Percentiles rank a stretch among this genome's conserved stretches.
These are phyloP conservation scores for Carettochelys insculpta DNA, from an alignment of 2,113 vertebrate species.

Conservation along the genomic window DNA sequence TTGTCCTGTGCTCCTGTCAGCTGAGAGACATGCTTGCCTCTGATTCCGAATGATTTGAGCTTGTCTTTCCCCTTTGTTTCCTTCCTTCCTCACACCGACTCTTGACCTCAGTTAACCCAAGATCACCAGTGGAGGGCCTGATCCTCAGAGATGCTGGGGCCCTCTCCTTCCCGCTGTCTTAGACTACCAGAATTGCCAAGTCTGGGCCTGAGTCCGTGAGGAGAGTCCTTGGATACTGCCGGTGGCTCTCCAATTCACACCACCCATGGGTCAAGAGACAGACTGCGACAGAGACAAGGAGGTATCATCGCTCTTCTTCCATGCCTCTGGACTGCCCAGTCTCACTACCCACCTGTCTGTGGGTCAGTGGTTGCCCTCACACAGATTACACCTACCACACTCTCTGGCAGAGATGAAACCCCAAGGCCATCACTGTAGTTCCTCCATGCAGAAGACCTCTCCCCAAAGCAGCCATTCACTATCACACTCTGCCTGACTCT, in stretches of 20 bases:
- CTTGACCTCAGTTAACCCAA: neutral
- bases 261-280: neutral
- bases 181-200: neutral
- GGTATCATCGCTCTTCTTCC: neutral
- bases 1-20: neutral
- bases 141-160: neutral
- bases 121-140: neutral
- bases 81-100: neutral
- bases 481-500: neutral
- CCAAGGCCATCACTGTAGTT: neutral
- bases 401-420: neutral
- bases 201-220: neutral
- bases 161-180: neutral
- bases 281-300: neutral
- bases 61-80: neutral
- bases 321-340: neutral
- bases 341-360: neutral
- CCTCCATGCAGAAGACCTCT: neutral
- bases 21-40: neutral
- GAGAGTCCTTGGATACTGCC: neutral
- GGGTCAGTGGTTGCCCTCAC: neutral
- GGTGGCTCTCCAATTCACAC: neutral
- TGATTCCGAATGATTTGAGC: neutral
- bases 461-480: neutral
- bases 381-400: neutral